Evolutionary conservation across 2,888 invertebrate species (phyloP).

Genomic region (Oeneis ivallda): DNA sequence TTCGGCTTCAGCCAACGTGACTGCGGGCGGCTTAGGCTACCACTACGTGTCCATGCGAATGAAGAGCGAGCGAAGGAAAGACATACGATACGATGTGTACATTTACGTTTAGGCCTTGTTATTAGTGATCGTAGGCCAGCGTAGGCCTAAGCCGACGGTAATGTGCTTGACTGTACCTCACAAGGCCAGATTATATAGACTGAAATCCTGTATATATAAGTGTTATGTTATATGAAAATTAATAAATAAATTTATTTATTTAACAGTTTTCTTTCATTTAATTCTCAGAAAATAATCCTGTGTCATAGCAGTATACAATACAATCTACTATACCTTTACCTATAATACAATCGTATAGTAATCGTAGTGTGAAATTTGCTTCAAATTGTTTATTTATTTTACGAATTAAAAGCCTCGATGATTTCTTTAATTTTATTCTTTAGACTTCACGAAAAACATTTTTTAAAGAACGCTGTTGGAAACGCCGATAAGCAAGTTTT

Average conservation of each 20-base stretch:
- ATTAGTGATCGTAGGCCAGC: too few relatives aligned
- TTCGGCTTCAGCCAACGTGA: constrained; percentile 8
- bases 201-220: not conserved
- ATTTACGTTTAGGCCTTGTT: constrained; percentile 12
- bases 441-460: too few relatives aligned
- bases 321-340: too few relatives aligned
- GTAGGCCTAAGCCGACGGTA: not conserved
- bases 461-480: too few relatives aligned
- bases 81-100: constrained; percentile 9
- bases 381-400: too few relatives aligned
- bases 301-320: too few relatives aligned
- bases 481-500: too few relatives aligned
- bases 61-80: constrained; percentile 12
- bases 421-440: not conserved
- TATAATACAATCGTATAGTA: too few relatives aligned
- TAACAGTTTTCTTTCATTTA: not conserved
- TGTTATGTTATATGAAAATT: not conserved
- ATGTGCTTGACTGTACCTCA: not conserved
- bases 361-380: too few relatives aligned
- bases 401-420: not conserved
- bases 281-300: too few relatives aligned
- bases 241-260: not conserved
- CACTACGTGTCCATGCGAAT: constrained; percentile 11
- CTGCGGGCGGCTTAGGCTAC: constrained; percentile 3
- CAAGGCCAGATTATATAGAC: not conserved